Base-by-base conservation (phyloP, 2,797 vertebrate genomes). In the Notolabrus celidotus region DNA sequence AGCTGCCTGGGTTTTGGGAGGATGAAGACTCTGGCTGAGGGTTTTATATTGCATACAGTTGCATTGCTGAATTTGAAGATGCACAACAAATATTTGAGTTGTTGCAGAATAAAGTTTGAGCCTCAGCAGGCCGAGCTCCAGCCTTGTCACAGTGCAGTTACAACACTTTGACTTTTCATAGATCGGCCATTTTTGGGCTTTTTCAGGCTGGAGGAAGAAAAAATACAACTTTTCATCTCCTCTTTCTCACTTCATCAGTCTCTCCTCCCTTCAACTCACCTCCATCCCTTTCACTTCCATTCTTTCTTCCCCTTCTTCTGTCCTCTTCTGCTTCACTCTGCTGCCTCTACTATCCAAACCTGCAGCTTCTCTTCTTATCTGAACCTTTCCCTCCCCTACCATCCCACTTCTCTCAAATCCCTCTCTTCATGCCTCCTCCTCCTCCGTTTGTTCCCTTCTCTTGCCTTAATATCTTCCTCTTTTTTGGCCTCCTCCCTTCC, bases 181-280 rank as follows among this genome's bases (percentile, higher is more conserved):
- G 72, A 78, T 68, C 46, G 60, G 23, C 60, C 1, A 10, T 41
- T 45, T 62, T 53, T 31, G 27, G 5, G 49, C 63, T 45, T 19
- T 41, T 23, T 67, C 16, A 20, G 25, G 5, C 36, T 8, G 46
- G 19, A 49, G 22, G n/a, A 15, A 45, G 17, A 23, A 8, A 74
- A 59, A 81, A 81, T 72, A n/a, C n/a, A n/a, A n/a, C n/a, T n/a
- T n/a, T n/a, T n/a, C n/a, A 27, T 61, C 69, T 77, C 57, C 39
- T 29, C 5, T 41, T 64, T 73, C 47, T 45, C 59, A 39, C 62
- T 41, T 64, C 52, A 67, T 23, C 52, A 7, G 45, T 36, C 62
- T 61, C 23, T 6, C 33, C 64, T 56, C 59, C 56, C n/a, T 22
- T 59, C 23, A 16, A 14, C 39, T 67, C 27, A 8, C 60, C 45